Evolutionary conservation across 2,113 vertebrate species (phyloP).

Genomic region (Dinomys branickii): DNA sequence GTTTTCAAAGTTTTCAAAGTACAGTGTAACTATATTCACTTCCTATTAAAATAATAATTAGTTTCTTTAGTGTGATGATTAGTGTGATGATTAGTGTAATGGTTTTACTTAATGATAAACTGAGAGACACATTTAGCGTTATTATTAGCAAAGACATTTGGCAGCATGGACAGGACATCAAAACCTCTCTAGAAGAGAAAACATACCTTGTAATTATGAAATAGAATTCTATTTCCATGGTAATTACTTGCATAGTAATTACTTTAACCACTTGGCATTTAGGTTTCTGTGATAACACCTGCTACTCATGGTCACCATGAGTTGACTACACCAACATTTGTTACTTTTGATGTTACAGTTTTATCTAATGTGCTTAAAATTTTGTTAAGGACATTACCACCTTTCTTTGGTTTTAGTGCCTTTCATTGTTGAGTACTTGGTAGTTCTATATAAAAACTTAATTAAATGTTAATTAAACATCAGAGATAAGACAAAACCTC

Average conservation of each 20-base stretch:
- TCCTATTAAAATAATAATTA: constrained; percentile 46
- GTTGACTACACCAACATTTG: constrained; percentile 9
- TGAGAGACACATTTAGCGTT: constrained; percentile 48
- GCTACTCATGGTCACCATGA: constrained; percentile 7
- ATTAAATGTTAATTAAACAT: background rate
- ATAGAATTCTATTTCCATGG: constrained; percentile 46
- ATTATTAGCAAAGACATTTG: constrained; percentile 45
- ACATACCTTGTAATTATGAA: constrained; percentile 34
- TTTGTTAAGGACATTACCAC: background rate
- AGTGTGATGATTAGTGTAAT: no score
- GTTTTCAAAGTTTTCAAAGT: constrained; percentile 57
- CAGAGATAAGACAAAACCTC: background rate
- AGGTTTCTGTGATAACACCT: constrained; percentile 37
- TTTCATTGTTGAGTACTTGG: background rate
- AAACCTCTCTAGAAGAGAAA: constrained; percentile 21
- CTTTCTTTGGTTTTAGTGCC: background rate
- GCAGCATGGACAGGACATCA: constrained; percentile 26
- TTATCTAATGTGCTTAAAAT: background rate
- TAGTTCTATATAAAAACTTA: background rate
- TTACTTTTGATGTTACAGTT: background rate
- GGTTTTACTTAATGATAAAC: constrained; percentile 63
- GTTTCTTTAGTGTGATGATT: constrained; percentile 48
- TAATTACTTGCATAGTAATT: constrained; percentile 61
- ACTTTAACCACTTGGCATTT: constrained; percentile 62
- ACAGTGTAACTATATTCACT: background rate